Percentiles rank a stretch among this genome's conserved stretches.
Evolutionary conservation across 2,888 invertebrate genomes (phyloP).

Genomic region (Sarcophaga carnaria): DNA sequence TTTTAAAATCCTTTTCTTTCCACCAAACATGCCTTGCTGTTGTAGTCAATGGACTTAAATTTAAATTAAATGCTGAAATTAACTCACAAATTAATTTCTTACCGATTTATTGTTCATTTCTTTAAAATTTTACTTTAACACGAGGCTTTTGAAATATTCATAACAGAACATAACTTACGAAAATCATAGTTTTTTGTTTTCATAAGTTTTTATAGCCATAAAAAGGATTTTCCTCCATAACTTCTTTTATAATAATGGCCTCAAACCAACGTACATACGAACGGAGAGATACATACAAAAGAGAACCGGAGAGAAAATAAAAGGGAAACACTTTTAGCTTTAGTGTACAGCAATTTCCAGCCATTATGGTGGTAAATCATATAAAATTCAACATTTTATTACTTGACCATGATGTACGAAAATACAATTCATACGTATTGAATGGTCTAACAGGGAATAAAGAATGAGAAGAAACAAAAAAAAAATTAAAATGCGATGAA

Average conservation of each 20-base stretch:
- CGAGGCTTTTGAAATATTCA: too few relatives aligned
- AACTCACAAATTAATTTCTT: too few relatives aligned
- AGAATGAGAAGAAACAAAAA: slow-evolving; percentile 9
- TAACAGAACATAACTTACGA: too few relatives aligned
- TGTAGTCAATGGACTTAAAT: too few relatives aligned
- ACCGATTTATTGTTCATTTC: too few relatives aligned
- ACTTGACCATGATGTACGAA: slow-evolving; percentile 63
- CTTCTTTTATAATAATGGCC: not conserved
- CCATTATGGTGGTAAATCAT: slow-evolving; percentile 62
- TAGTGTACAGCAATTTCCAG: slow-evolving; percentile 34
- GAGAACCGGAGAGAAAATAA: not conserved
- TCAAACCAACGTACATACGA: not conserved
- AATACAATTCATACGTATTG: slow-evolving; percentile 21
- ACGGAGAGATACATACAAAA: not conserved
- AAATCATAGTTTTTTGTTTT: too few relatives aligned
- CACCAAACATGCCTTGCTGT: too few relatives aligned
- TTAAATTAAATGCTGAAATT: too few relatives aligned
- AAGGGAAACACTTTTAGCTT: not conserved
- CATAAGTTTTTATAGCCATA: not conserved
- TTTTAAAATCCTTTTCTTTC: too few relatives aligned
- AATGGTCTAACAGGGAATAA: slow-evolving; percentile 45
- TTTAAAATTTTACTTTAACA: too few relatives aligned
- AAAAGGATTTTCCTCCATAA: not conserved
- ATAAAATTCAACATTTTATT: slow-evolving; percentile 66
- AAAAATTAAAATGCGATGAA: not conserved